Evolutionary conservation across 2,113 vertebrate species (phyloP).

Genomic region (Pogonocichla stellata): DNA sequence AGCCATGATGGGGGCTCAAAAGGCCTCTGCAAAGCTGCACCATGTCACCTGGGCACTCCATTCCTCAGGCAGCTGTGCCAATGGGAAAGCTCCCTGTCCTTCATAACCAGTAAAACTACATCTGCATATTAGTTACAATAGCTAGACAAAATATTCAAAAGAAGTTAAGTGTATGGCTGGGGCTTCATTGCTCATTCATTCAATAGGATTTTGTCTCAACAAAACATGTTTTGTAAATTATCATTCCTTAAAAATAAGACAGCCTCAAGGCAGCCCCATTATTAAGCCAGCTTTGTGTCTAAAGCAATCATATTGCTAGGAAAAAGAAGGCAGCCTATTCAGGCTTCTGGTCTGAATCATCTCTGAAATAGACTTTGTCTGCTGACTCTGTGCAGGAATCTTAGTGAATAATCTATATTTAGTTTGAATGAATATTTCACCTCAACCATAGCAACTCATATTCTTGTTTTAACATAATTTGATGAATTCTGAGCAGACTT

Average conservation of each 20-base stretch:
- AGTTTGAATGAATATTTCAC: background rate
- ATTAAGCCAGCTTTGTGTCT: background rate
- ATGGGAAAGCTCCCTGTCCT: background rate
- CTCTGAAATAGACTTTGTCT: background rate
- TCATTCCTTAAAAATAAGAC: background rate
- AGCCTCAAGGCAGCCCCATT: background rate
- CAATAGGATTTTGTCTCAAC: background rate
- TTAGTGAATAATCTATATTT: background rate
- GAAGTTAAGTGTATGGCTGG: background rate
- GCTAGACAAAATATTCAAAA: background rate
- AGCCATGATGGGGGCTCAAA: rapidly evolving
- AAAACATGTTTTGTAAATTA: background rate
- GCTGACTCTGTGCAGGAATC: background rate
- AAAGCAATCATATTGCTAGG: background rate
- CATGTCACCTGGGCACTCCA: background rate
- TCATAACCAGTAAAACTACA: background rate
- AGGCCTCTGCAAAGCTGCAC: background rate
- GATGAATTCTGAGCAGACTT: background rate
- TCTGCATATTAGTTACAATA: background rate
- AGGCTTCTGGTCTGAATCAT: background rate
- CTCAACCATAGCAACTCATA: background rate
- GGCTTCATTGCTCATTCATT: background rate
- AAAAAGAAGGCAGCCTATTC: background rate
- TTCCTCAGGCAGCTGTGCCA: background rate
- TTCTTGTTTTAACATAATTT: background rate